Evolutionary conservation across 2,888 invertebrate species (phyloP), one percentile per base, ranked within the genome.

Genomic region (Noctua janthe): DNA sequence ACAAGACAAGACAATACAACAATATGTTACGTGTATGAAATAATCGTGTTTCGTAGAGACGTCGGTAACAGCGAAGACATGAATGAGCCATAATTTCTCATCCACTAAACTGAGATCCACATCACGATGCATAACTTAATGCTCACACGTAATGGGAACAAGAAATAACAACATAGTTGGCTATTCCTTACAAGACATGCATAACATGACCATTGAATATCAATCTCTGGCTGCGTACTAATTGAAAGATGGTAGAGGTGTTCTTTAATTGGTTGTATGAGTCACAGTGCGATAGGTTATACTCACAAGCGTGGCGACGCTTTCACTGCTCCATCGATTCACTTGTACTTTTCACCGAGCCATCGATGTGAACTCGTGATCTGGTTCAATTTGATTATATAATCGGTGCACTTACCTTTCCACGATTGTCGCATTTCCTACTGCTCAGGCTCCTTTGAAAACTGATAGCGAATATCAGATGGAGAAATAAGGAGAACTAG

Each of bases 291-390:
- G 85, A 87, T 91, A 90, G 88, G 91, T 88, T 87, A 86, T 15
- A 69, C 66, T 66, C 66, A 20, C 84, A 87, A 84, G 43, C 74
- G 71, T 79, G 82, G 86, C 84, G 86, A 88, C 90, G 89, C 92
- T 93, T 93, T 93, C 92, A 90, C 92, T 92, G 82, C 81, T 87
- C 85, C 88, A 87, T 88, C 82, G 88, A 91, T 91, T 89, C 89
- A 91, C 89, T 91, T 87, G 91, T 86, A 90, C 91, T 92, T 91
- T 92, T 90, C 87, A 90, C 54, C 35, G 81, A 71, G 74, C 66
- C 64, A 69, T 84, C 70, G 77, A 75, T 76, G 81, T 82, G 82
- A 86, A 82, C 84, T 83, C 78, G 74, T 89, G 81, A 91, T 91
- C 91, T 91, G 87, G 89, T 90, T 89, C 83, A 87, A 82, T 83